phyloP scores from a whole-genome alignment of 2,888 invertebrate species.

The Oligia latruncula region DNA sequence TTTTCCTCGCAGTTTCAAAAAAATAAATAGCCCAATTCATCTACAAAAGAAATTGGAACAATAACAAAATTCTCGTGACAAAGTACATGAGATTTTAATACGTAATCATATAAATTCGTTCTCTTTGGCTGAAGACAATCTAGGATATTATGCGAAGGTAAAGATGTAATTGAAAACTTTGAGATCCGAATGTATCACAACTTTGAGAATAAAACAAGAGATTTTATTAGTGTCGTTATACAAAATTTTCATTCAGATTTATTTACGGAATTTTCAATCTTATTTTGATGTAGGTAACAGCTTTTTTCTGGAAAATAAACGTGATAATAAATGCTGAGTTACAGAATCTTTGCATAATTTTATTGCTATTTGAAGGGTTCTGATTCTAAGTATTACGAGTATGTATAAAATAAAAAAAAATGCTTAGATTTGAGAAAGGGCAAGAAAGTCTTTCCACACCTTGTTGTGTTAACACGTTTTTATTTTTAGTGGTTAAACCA shows the following conservation, averaged over 20 bases:
- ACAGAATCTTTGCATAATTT: conserved; percentile 32
- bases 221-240: conserved; percentile 42
- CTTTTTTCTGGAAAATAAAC: neutral
- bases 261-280: conserved; percentile 33
- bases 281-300: conserved; percentile 16
- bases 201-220: conserved; percentile 35
- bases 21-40: conserved; percentile 24
- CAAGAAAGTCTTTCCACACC: too few species aligned
- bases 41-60: conserved; percentile 39
- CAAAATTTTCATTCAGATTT: conserved; percentile 30
- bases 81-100: conserved; percentile 54
- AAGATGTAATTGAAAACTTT: conserved; percentile 70
- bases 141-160: conserved; percentile 51
- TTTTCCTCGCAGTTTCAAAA: neutral
- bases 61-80: conserved; percentile 42
- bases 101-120: conserved; percentile 44
- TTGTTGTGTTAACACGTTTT: neutral
- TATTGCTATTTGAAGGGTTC: conserved; percentile 23
- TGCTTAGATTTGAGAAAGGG: neutral
- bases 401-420: neutral
- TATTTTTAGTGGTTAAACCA: neutral
- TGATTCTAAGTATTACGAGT: neutral
- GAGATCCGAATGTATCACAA: conserved; percentile 42
- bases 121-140: conserved; percentile 37
- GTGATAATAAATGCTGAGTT: conserved; percentile 9